Percentiles rank a stretch among this genome's conserved stretches.
These are phyloP conservation scores for Aptenodytes forsteri DNA, from an alignment of 2,113 vertebrate species.

Conservation along the genomic window DNA sequence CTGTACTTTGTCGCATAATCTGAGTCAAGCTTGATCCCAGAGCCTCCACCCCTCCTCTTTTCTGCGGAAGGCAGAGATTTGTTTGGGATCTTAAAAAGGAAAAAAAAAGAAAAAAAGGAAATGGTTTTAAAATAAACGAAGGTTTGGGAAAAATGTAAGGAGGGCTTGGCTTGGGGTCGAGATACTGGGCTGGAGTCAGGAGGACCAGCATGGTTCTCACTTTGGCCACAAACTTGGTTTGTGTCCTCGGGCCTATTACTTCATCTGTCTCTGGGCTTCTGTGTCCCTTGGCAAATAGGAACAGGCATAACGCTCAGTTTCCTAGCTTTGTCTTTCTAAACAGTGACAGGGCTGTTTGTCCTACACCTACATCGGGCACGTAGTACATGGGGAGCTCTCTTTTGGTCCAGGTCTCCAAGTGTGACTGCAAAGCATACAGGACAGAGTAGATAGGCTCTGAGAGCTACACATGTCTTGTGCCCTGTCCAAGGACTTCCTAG, in stretches of 20 bases:
- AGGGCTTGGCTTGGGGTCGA: not conserved
- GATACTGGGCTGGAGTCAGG: not conserved
- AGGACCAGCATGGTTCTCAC: not conserved
- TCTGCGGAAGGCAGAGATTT: not conserved
- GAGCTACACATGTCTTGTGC: not conserved
- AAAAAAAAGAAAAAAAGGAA: too few relatives aligned
- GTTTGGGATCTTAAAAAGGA: not conserved
- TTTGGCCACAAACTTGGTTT: not conserved
- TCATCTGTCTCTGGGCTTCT: not conserved
- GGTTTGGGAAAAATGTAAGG: not conserved
- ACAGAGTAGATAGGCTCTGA: not conserved
- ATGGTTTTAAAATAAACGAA: not conserved
- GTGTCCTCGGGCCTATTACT: not conserved
- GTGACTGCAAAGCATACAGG: not conserved
- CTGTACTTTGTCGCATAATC: not conserved
- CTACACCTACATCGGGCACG: fast-evolving
- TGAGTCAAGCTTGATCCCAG: not conserved
- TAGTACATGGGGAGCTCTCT: not conserved
- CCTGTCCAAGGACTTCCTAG: not conserved
- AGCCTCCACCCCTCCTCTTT: not conserved
- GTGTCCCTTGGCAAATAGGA: not conserved
- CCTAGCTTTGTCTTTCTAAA: not conserved
- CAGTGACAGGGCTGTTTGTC: not conserved
- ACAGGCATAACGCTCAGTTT: not conserved
- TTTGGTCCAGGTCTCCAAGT: not conserved